Evolutionary conservation across 2,888 invertebrate genomes (phyloP), one percentile per base, ranked within the genome.

Genomic region (Horisme vitalbata): DNA sequence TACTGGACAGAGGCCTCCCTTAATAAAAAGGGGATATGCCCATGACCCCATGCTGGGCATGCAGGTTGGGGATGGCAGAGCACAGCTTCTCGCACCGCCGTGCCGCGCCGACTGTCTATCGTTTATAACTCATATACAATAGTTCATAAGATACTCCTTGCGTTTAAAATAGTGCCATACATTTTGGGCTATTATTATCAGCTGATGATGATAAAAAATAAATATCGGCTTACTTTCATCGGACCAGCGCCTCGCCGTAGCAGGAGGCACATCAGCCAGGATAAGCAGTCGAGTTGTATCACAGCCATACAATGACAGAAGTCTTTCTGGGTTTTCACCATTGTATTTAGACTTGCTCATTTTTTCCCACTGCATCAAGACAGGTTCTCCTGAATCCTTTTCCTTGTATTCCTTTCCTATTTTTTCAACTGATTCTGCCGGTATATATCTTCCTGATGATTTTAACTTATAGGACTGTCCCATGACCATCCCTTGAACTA

Each of bases 321-420:
- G 92, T 39, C 94, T 93, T 59, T 93, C 91, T 7, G 99, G 99
- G 82, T 97, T 96, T n/a, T 97, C 95, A 0, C 99, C 99, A 85
- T 99, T 99, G 60, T 94, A 90, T 80, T 99, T 99, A 0, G 99
- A 99, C 88, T 99, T 99, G 64, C 98, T 98, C 99, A 99, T 99
- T 91, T 99, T 99, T 75, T 99, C 99, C 97, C 97, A 99, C 15
- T 92, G 87, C 52, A 93, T 91, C 7, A 91, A 79, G 0, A 99
- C 93, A 5, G 91, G 82, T 57, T 93, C 91, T 14, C 94, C 93
- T 1, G 94, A 94, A 2, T 62, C 81, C 69, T 92, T 93, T 41
- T 83, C 93, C 64, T 91, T 91, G 65, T 91, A 93, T 50, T 88
- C 89, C 61, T 93, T 92, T 27, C 88, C 88, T 66, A 93, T 90